Conservation (phyloP, 2,797 vertebrate genomes). For the Linurgus olivaceus region DNA sequence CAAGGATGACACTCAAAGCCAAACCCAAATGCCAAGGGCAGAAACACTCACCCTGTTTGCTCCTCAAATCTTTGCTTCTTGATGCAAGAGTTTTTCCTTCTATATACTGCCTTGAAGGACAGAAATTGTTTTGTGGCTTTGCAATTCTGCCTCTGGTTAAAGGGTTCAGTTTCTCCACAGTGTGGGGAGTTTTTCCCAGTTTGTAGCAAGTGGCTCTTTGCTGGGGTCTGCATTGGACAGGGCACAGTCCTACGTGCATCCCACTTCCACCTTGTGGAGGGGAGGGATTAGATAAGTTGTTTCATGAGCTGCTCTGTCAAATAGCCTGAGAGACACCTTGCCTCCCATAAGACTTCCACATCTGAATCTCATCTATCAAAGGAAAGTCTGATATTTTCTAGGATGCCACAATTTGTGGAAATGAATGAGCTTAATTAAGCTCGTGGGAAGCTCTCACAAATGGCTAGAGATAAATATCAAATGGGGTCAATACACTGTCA, state of each 20-base stretch:
- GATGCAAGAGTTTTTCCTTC: background rate
- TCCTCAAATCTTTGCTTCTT: background rate
- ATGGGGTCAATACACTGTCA: constrained; percentile 69
- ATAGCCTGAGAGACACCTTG: constrained; percentile 49
- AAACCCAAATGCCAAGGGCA: background rate
- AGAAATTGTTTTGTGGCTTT: background rate
- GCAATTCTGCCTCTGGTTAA: background rate
- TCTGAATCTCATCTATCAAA: constrained; percentile 63
- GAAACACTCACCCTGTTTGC: background rate
- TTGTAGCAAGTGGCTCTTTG: background rate
- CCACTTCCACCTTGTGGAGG: background rate
- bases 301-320: constrained; percentile 31
- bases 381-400: constrained; percentile 53
- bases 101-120: background rate
- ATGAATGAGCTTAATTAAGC: constrained; percentile 67
- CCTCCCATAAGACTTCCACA: constrained; percentile 51
- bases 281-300: background rate
- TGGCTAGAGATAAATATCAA: constrained; percentile 63
- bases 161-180: background rate
- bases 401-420: constrained; percentile 57
- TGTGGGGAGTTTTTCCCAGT: background rate
- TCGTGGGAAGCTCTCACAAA: constrained; percentile 62
- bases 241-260: background rate
- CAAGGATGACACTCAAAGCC: background rate
- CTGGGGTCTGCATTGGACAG: background rate